A percentile compares a stretch with the other conserved stretches of the same genome.
Evolutionary conservation across 2,113 vertebrate species (phyloP).

Genomic region (Nothoprocta perdicaria): DNA sequence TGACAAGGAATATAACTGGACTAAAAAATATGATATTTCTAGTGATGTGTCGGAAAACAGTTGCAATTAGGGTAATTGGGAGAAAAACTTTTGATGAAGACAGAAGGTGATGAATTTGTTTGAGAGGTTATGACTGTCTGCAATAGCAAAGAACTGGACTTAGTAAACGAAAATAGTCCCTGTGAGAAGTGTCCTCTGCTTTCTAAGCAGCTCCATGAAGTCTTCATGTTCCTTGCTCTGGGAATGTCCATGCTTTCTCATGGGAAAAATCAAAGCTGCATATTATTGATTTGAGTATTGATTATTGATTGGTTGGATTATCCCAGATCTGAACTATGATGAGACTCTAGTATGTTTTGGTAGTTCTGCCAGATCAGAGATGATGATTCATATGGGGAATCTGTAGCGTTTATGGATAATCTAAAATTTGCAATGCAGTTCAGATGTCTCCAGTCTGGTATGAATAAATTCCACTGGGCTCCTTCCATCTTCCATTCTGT

Average conservation of each 20-base stretch:
- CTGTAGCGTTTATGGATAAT: background rate
- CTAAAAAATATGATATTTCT: background rate
- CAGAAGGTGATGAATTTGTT: background rate
- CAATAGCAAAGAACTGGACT: background rate
- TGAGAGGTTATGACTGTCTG: background rate
- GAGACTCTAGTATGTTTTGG: background rate
- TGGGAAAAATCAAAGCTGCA: background rate
- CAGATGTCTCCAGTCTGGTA: rapidly evolving
- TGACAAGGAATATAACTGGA: background rate
- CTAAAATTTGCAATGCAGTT: background rate
- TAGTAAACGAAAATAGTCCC: background rate
- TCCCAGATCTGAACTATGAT: background rate
- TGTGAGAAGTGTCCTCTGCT: background rate
- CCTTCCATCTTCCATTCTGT: background rate
- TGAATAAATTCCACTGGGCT: rapidly evolving
- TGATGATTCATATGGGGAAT: rapidly evolving
- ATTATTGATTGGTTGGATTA: background rate
- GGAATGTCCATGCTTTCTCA: background rate
- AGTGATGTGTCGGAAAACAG: background rate
- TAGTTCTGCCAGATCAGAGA: background rate
- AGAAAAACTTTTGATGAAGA: background rate
- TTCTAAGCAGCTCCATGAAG: background rate
- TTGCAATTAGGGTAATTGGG: background rate
- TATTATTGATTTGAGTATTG: background rate
- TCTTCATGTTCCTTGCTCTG: background rate